These are phyloP conservation scores for Idaea aversata DNA, from an alignment of 2,888 invertebrate genomes.

Conservation along the genomic window DNA sequence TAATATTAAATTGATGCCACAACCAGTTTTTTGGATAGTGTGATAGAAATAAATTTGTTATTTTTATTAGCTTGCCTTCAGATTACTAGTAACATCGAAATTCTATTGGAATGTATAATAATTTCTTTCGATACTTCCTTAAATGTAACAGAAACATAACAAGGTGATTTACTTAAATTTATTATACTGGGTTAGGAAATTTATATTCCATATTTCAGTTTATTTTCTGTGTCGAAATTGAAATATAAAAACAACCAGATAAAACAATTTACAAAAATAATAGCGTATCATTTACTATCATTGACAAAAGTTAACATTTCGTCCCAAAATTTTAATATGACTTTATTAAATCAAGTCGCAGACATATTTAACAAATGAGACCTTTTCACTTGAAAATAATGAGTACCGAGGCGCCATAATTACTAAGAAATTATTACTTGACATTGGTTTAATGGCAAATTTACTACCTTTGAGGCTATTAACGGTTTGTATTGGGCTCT, in stretches of 20 bases:
- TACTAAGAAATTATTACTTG: constrained; percentile 46
- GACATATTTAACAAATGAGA: constrained; percentile 41
- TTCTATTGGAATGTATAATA: background rate
- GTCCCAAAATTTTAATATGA: background rate
- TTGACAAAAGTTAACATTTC: background rate
- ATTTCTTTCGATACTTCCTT: background rate
- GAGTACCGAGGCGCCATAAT: constrained; percentile 47
- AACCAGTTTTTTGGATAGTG: background rate
- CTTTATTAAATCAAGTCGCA: constrained; percentile 7
- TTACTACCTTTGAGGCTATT: constrained; percentile 54
- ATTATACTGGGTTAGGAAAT: background rate
- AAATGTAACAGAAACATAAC: background rate
- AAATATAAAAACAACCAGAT: background rate
- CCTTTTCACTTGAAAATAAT: constrained; percentile 44
- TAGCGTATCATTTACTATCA: background rate
- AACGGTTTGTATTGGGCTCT: constrained; percentile 57
- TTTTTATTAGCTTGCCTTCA: background rate
- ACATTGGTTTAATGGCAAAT: constrained; percentile 52
- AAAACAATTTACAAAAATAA: background rate
- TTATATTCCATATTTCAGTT: background rate
- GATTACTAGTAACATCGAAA: background rate
- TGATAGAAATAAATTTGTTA: background rate
- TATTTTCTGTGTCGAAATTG: background rate
- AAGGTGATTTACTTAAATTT: background rate
- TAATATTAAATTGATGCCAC: background rate